These are phyloP conservation scores for Proterorhinus semilunaris DNA, from an alignment of 2,113 vertebrate genomes.

Conservation along the genomic window DNA sequence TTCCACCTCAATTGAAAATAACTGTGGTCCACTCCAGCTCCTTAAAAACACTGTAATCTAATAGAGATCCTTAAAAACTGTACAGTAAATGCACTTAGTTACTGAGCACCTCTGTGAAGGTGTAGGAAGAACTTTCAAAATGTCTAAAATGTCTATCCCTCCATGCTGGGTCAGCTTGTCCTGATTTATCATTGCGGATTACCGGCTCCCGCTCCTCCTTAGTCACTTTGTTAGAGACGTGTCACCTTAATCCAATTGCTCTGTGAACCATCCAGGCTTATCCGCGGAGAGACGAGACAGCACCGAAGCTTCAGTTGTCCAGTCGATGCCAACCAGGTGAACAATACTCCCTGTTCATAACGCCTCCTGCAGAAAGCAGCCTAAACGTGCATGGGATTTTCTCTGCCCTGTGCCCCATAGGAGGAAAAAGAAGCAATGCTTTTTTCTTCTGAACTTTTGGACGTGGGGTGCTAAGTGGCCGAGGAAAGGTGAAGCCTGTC, in stretches of 20 bases:
- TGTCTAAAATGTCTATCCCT: too few relatives aligned
- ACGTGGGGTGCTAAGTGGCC: conserved; percentile 14
- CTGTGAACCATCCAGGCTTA: conserved; percentile 24
- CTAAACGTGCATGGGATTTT: neutral
- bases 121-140: too few relatives aligned
- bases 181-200: neutral
- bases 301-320: conserved; percentile 4
- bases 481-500: conserved; percentile 22
- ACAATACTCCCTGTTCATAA: neutral
- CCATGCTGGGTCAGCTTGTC: neutral
- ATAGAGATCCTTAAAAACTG: too few relatives aligned
- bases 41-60: too few relatives aligned
- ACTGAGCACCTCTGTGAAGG: too few relatives aligned
- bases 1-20: too few relatives aligned
- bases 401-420: neutral
- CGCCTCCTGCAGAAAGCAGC: conserved; percentile 7
- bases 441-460: neutral
- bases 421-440: conserved; percentile 14
- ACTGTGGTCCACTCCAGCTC: too few relatives aligned
- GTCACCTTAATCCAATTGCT: conserved; percentile 50
- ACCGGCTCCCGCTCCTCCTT: conserved; percentile 4
- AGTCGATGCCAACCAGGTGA: neutral
- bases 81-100: too few relatives aligned
- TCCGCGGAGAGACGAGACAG: conserved; percentile 4
- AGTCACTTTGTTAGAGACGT: conserved; percentile 12